A percentile compares a stretch with the other conserved stretches of the same genome.
phyloP scores from a whole-genome alignment of 2,113 vertebrate species.

The Sphyrna mokarran region DNA sequence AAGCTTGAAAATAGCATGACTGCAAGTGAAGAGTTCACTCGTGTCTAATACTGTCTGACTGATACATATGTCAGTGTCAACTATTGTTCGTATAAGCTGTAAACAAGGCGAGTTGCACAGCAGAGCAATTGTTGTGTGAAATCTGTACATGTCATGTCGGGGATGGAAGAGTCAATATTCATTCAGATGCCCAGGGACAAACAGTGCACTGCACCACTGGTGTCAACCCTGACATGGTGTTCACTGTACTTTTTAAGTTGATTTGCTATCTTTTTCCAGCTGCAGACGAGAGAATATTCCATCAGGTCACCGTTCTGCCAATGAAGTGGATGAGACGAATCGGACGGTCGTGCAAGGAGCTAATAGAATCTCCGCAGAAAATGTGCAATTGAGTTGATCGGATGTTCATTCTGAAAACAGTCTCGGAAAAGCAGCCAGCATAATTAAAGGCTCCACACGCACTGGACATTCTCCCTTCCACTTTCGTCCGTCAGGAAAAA shows the following conservation, averaged over 20 bases:
- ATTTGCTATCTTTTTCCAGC: not conserved
- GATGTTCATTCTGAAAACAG: too few relatives aligned
- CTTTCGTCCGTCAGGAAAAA: too few relatives aligned
- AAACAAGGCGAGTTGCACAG: not conserved
- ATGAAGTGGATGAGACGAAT: not conserved
- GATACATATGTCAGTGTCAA: not conserved
- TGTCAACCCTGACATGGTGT: not conserved
- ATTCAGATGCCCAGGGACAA: not conserved
- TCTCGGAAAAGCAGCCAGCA: too few relatives aligned
- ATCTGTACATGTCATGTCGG: not conserved
- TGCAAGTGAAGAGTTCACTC: not conserved
- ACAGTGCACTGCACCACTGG: not conserved
- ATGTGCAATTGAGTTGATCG: not conserved
- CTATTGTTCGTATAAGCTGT: not conserved
- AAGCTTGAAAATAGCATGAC: not conserved
- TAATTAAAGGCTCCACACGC: too few relatives aligned
- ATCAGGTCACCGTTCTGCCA: not conserved
- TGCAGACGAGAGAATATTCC: not conserved
- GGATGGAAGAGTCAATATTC: not conserved
- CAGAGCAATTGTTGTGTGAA: not conserved
- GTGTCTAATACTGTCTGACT: not conserved
- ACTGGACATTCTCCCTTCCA: too few relatives aligned
- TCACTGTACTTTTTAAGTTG: not conserved
- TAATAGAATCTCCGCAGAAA: not conserved
- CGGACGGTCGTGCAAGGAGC: not conserved